Conservation (phyloP, 2,113 vertebrate genomes). For the Oncorhynchus nerka region DNA sequence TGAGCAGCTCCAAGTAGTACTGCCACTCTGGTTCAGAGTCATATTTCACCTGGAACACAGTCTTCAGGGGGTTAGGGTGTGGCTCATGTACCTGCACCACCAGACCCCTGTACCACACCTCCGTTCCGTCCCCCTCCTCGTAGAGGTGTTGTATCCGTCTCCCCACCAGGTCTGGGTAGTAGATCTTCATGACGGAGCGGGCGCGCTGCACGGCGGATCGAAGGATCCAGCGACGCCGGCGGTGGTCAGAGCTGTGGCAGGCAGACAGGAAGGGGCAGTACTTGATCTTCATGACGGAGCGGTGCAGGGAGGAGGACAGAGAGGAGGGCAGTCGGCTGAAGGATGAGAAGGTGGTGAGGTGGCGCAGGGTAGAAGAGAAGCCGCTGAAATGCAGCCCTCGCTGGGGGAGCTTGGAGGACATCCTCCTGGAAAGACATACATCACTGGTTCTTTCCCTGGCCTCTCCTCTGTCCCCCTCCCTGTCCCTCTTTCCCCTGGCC, state of each 20-base stretch:
- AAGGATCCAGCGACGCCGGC: slow-evolving; percentile 63
- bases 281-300: slow-evolving; percentile 64
- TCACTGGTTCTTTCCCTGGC: slow-evolving; percentile 3
- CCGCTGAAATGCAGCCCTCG: slow-evolving; percentile 29
- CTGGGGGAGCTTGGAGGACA: slow-evolving; percentile 9
- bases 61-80: slow-evolving; percentile 71
- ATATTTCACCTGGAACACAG: slow-evolving; percentile 76
- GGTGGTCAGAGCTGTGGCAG: slow-evolving; percentile 55
- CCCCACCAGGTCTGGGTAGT: slow-evolving; percentile 78
- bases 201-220: slow-evolving; percentile 65
- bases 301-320: slow-evolving; percentile 24
- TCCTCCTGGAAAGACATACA: slow-evolving; percentile 12
- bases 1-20: slow-evolving; percentile 77
- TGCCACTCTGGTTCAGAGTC: slow-evolving; percentile 82
- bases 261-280: slow-evolving; percentile 67
- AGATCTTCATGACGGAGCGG: slow-evolving; percentile 36
- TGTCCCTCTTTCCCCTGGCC: neutral
- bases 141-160: slow-evolving; percentile 79
- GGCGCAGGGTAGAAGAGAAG: slow-evolving; percentile 32
- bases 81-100: slow-evolving; percentile 72
- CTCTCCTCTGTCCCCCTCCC: neutral
- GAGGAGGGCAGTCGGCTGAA: slow-evolving; percentile 44
- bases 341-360: slow-evolving; percentile 12
- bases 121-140: slow-evolving; percentile 79
- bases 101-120: slow-evolving; percentile 76